These are phyloP conservation scores for Barnardius zonarius DNA, from an alignment of 2,113 vertebrate genomes.

Conservation along the genomic window DNA sequence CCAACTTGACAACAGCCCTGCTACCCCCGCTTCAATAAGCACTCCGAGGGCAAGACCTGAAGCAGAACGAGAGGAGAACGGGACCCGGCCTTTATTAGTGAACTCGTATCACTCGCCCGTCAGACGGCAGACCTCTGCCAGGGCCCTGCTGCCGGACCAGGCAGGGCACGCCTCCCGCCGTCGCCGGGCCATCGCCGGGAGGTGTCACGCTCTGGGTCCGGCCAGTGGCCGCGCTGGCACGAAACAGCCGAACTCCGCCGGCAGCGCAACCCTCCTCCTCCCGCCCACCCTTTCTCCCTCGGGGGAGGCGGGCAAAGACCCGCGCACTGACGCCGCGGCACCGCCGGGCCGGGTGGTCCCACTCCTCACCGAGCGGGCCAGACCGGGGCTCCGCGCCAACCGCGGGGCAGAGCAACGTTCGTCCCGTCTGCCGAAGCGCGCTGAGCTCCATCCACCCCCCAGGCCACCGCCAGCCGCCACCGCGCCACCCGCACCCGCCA, in stretches of 20 bases:
- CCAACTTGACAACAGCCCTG: rapidly evolving
- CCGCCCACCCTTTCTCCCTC: not conserved
- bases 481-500: too few species aligned
- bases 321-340: not conserved
- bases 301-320: not conserved
- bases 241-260: not conserved
- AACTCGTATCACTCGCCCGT: not conserved
- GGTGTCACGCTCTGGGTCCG: not conserved
- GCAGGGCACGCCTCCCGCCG: not conserved
- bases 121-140: not conserved
- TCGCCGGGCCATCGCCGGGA: not conserved
- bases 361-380: not conserved
- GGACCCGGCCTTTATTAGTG: not conserved
- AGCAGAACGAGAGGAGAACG: rapidly evolving
- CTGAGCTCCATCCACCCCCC: too few species aligned
- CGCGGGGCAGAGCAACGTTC: too few species aligned
- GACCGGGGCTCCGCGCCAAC: too few species aligned
- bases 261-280: not conserved
- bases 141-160: not conserved
- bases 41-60: not conserved
- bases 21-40: rapidly evolving
- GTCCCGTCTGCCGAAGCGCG: not conserved
- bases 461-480: not conserved
- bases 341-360: not conserved
- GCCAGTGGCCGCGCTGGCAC: not conserved